These are phyloP conservation scores for Amblyornis subalaris DNA, from an alignment of 2,113 vertebrate genomes.

Conservation along the genomic window DNA sequence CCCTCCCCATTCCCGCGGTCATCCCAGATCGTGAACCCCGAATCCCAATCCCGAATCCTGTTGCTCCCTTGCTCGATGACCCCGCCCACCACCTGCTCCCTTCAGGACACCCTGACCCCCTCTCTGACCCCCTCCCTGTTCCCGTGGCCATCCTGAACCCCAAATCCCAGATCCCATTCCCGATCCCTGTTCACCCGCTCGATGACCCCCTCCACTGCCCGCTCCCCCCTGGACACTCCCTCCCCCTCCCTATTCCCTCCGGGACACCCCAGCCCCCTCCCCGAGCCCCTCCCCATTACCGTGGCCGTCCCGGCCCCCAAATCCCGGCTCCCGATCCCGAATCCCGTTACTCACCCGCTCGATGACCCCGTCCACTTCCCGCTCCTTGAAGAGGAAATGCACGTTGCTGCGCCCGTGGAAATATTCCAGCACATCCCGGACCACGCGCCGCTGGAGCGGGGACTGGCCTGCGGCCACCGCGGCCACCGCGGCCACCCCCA, in stretches of 20 bases:
- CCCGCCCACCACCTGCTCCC: neutral
- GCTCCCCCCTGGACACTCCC: too few species aligned
- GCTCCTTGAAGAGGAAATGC: neutral
- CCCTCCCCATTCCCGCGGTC: neutral
- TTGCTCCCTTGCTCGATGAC: neutral
- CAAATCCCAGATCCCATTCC: neutral
- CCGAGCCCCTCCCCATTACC: neutral
- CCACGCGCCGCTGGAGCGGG: neutral
- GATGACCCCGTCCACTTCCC: neutral
- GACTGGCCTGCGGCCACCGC: neutral
- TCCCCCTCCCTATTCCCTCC: neutral
- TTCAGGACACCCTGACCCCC: neutral
- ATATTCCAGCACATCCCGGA: neutral
- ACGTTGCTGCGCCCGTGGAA: constrained; percentile 12
- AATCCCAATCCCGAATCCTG: too few species aligned
- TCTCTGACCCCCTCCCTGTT: too few species aligned
- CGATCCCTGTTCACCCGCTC: neutral
- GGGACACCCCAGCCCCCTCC: neutral
- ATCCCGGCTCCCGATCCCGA: neutral
- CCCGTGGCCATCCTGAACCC: neutral
- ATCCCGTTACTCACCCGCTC: neutral
- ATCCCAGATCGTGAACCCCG: neutral
- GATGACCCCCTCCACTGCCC: neutral
- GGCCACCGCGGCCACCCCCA: neutral
- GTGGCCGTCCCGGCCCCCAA: neutral